phyloP scores from a whole-genome alignment of 2,113 vertebrate species.

The Phalacrocorax brasilianus region DNA sequence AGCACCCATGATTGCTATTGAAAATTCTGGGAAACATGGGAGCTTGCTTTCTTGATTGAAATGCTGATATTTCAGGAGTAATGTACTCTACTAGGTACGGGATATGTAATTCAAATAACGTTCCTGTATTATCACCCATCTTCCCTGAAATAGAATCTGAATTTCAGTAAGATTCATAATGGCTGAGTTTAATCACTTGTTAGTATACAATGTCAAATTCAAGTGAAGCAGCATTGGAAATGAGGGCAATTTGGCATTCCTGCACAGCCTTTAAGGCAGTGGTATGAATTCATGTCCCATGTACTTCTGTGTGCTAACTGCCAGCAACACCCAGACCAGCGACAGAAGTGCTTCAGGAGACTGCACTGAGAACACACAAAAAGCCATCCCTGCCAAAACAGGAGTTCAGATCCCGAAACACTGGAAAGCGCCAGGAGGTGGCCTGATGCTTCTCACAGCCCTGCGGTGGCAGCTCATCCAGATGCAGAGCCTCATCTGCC shows the following conservation, averaged over 20 bases:
- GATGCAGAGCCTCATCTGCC: not conserved
- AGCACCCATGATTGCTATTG: not conserved
- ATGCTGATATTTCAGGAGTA: not conserved
- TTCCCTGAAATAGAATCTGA: not conserved
- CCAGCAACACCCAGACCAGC: not conserved
- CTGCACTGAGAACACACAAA: not conserved
- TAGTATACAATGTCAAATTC: not conserved
- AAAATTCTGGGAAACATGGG: not conserved
- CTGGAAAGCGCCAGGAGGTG: not conserved
- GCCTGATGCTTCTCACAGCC: not conserved
- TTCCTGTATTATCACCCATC: not conserved
- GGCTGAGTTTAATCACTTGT: not conserved
- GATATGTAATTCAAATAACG: not conserved
- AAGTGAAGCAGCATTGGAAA: not conserved
- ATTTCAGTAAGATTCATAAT: not conserved
- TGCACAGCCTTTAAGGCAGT: not conserved
- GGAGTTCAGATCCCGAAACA: not conserved
- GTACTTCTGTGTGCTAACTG: not conserved
- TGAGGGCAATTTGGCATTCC: not conserved
- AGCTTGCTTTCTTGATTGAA: not conserved
- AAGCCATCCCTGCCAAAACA: not conserved
- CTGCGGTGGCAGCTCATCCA: not conserved
- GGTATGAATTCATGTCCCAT: fast-evolving
- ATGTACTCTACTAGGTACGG: not conserved
- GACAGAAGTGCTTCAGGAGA: not conserved